Evolutionary conservation across 2,113 vertebrate species (phyloP), one percentile per base, ranked within the genome.

Genomic region (Ceuthmochares aereus): DNA sequence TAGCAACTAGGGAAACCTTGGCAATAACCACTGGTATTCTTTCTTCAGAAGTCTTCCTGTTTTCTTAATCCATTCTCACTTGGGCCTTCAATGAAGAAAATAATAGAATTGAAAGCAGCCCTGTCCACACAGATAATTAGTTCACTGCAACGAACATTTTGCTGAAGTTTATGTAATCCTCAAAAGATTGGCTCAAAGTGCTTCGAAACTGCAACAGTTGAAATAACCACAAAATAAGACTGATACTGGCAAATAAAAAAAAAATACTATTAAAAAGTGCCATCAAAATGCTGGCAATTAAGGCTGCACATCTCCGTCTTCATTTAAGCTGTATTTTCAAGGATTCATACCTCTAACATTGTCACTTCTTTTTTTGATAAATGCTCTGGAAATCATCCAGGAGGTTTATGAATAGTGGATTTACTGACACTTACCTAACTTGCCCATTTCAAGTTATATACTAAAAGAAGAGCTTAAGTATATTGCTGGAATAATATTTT

Each of bases 21-120:
- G 10, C 10, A 78, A 36, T 58, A 0, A 2, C 2, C 69, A 8
- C 1, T 58, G 30, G 36, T 27, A 58, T 6, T 6, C 25, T 72
- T 79, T 89, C 9, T 37, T n/a, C 5, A 26, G 52, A 42, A 62
- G 4, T 10, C 19, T 82, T 67, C 30, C 55, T 59, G 8, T 70
- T 82, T 79, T 79, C 37, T 58, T 68, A 63, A 76, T 27, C 34
- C 4, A 11, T 58, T 82, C 30, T 82, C 7, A 25, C 16, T 27
- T 42, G 27, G 26, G 27, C 29, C 8, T 15, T 85, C 21, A 40
- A 4, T 49, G 63, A 40, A 27, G 37, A 62, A 77, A 64, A n/a
- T 1, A 56, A 40, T 6, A 40, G 11, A 4, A 51, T 51, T 90
- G 36, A 60, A 23, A 69, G 13, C 5, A 87, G 4, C 6, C 32